These are phyloP conservation scores for Montipora capitata DNA, from an alignment of 92 coral and sea anemone species.

Conservation along the genomic window DNA sequence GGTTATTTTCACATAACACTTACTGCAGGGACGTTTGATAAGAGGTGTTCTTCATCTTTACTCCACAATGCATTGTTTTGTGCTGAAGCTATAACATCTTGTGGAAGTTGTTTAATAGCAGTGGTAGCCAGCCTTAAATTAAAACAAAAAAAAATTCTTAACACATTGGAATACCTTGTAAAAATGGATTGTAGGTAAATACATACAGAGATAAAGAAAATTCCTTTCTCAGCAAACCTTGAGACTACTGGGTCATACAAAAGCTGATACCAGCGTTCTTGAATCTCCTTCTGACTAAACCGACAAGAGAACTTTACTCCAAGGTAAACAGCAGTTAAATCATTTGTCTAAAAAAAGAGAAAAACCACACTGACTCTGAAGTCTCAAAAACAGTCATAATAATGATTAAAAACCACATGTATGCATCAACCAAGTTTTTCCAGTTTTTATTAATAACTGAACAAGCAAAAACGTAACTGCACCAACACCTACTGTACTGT, in stretches of 20 bases:
- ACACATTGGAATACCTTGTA: not conserved
- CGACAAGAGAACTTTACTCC: conserved; percentile 98
- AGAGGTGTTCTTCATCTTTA: conserved; percentile 88
- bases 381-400: not conserved
- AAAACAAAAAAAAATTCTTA: not conserved
- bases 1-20: not conserved
- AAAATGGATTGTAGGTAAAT: no score
- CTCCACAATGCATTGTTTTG: conserved; percentile 98
- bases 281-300: conserved; percentile 90
- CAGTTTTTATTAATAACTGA: no score
- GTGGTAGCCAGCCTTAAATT: conserved; percentile 87
- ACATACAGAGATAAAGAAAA: no score
- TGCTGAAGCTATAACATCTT: conserved; percentile 91
- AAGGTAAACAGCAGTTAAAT: conserved; percentile 90
- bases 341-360: conserved; percentile 84
- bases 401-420: not conserved
- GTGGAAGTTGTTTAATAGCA: conserved; percentile 96
- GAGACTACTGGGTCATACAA: conserved; percentile 98
- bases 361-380: not conserved
- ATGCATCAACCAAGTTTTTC: not conserved
- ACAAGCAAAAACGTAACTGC: no score
- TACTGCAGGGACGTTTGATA: conserved; percentile 94
- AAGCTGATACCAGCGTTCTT: conserved; percentile 96
- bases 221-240: conserved; percentile 58
- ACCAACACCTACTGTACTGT: no score